phyloP scores from a whole-genome alignment of 2,113 vertebrate species.

The Neofelis nebulosa region DNA sequence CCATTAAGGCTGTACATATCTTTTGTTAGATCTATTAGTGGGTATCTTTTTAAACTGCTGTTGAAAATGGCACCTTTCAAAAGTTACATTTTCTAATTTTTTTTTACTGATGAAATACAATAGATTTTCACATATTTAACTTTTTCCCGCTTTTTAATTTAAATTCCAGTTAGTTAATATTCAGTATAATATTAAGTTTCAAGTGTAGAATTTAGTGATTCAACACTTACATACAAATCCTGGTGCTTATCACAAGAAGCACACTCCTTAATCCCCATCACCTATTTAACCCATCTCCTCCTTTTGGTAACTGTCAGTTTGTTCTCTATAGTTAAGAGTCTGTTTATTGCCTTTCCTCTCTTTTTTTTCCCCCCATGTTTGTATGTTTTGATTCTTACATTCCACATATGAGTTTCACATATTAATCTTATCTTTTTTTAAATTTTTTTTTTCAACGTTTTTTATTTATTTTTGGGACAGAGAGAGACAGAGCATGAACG shows the following conservation, averaged over 20 bases:
- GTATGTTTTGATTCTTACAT: neutral
- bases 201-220: neutral
- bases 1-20: neutral
- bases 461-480: too few species aligned
- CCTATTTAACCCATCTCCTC: neutral
- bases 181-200: neutral
- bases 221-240: neutral
- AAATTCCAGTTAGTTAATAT: neutral
- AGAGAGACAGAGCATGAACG: too few species aligned
- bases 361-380: neutral
- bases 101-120: conserved; percentile 2
- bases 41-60: neutral
- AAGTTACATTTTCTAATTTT: conserved; percentile 4
- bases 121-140: neutral
- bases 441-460: too few species aligned
- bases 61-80: conserved; percentile 32
- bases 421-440: neutral
- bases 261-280: neutral
- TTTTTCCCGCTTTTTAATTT: neutral
- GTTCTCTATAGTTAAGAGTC: neutral
- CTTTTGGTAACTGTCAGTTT: neutral
- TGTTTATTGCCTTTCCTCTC: neutral
- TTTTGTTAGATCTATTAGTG: conserved; percentile 3
- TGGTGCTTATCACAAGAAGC: neutral
- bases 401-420: neutral